Percentiles rank a stretch among this genome's conserved stretches.
Evolutionary conservation across 2,888 invertebrate species (phyloP).

Genomic region (Buathra laborator): DNA sequence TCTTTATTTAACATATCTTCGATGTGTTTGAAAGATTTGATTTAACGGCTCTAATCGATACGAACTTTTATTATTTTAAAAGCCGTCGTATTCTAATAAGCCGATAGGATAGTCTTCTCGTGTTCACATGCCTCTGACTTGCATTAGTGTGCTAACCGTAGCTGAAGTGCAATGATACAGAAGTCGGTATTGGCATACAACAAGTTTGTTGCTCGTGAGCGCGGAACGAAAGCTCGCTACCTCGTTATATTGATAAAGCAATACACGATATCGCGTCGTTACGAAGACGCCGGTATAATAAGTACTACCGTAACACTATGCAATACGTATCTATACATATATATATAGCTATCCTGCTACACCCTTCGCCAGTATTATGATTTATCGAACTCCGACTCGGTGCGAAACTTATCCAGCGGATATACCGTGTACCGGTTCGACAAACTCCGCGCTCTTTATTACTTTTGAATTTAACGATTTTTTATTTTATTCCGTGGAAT

Average conservation of each 20-base stretch:
- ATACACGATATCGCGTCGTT: slow-evolving; percentile 68
- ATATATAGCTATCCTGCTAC: neutral
- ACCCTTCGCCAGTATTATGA: slow-evolving; percentile 57
- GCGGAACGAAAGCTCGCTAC: slow-evolving; percentile 66
- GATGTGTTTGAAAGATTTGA: slow-evolving; percentile 7
- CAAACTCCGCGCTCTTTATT: slow-evolving; percentile 27
- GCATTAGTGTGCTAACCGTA: slow-evolving; percentile 28
- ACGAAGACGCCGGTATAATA: slow-evolving; percentile 63
- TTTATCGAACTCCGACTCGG: slow-evolving; percentile 58
- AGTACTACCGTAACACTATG: slow-evolving; percentile 49
- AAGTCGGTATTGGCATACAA: slow-evolving; percentile 54
- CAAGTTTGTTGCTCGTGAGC: slow-evolving; percentile 64
- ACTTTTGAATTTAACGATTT: slow-evolving; percentile 10
- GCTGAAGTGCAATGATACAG: slow-evolving; percentile 35
- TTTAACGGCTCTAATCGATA: slow-evolving; percentile 2
- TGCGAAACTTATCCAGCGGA: slow-evolving; percentile 59
- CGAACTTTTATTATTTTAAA: neutral
- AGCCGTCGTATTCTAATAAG: slow-evolving; percentile 2
- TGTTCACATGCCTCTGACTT: neutral
- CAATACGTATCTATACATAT: neutral
- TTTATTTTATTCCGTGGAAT: slow-evolving; percentile 5
- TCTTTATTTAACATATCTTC: neutral
- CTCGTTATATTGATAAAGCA: slow-evolving; percentile 70
- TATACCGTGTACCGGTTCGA: slow-evolving; percentile 51
- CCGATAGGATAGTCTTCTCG: neutral